Percentiles rank a stretch among this genome's conserved stretches.
Conservation (phyloP, 2,888 invertebrate genomes). For the Sarcophaga rosellei region DNA sequence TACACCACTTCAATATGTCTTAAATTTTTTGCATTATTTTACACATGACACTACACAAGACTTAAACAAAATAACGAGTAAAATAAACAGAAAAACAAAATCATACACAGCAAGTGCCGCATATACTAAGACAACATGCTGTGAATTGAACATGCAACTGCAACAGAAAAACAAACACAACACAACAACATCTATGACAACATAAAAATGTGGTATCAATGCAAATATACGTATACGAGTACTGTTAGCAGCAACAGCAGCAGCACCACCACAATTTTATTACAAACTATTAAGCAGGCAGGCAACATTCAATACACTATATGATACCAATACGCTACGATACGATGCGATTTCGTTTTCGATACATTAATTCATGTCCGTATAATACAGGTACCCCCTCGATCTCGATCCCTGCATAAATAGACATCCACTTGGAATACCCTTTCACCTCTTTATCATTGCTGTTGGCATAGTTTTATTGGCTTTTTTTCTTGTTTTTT, state of each 20-base stretch:
- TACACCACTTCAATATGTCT: constrained; percentile 1
- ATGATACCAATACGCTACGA: no score
- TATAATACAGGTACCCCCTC: not conserved
- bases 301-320: not conserved
- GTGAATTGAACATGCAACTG: constrained; percentile 18
- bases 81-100: constrained; percentile 44
- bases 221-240: not conserved
- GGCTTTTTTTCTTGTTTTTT: not conserved
- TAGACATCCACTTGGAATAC: constrained; percentile 41
- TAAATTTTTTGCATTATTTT: constrained; percentile 37
- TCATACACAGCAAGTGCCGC: constrained; percentile 60
- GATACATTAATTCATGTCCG: not conserved
- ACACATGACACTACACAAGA: constrained; percentile 51
- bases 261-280: not conserved
- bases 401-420: not conserved
- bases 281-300: constrained; percentile 8
- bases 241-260: not conserved
- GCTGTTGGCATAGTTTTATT: constrained; percentile 36
- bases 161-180: not conserved
- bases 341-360: no score
- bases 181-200: not conserved
- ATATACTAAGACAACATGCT: constrained; percentile 56
- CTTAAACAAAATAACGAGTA: not conserved
- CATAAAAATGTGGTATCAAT: constrained; percentile 20
- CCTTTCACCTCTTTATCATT: constrained; percentile 46